Evolutionary conservation across 35 echinoderm and acorn worm genomes (phyloP).

Genomic region (Ophiothrix spiculata): DNA sequence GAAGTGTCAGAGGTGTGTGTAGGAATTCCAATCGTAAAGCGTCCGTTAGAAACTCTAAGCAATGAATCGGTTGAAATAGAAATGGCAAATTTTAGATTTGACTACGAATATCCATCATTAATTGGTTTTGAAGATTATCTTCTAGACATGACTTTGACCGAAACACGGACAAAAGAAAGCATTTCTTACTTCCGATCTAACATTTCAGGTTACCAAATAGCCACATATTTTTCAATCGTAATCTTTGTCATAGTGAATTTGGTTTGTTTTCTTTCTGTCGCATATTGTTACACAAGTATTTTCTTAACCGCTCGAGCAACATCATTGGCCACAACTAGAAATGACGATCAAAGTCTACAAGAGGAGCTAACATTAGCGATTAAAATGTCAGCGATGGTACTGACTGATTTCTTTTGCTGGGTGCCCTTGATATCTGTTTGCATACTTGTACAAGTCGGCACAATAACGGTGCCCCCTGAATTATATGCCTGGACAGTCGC

Average conservation of each 20-base stretch:
- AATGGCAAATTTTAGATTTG: not conserved
- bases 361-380: not conserved
- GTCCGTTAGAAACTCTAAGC: not conserved
- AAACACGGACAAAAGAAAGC: not conserved
- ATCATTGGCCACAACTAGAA: not conserved
- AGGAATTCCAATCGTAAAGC: not conserved
- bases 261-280: not conserved
- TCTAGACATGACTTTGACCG: not conserved
- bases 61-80: not conserved
- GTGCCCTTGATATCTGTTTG: not conserved
- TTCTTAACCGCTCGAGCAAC: not conserved
- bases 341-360: not conserved
- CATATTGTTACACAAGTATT: not conserved
- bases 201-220: not conserved
- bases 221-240: not conserved
- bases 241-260: not conserved
- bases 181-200: not conserved
- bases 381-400: not conserved
- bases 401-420: conserved; percentile 9
- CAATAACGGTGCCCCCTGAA: not conserved
- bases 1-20: not conserved
- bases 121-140: not conserved
- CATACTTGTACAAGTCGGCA: not conserved
- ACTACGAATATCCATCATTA: not conserved
- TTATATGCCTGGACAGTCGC: not conserved